A percentile compares a stretch with the other conserved stretches of the same genome.
Evolutionary conservation across 2,888 invertebrate species (phyloP).

Genomic region (Parthenolecanium corni): DNA sequence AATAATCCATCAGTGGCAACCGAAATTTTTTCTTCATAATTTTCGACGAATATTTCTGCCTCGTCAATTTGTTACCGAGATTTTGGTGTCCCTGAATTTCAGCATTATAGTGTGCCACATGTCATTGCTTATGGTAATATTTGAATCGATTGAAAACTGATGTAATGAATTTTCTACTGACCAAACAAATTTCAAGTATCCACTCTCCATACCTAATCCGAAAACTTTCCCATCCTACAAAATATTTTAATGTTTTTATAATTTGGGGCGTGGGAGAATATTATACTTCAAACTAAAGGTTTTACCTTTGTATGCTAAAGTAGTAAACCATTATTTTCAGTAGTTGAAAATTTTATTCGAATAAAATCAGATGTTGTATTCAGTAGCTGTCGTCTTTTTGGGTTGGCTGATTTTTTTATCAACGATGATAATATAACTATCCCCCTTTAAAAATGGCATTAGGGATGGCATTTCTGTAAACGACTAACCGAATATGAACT

Average conservation of each 20-base stretch:
- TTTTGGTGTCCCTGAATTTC: slow-evolving; percentile 40
- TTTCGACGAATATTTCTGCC: slow-evolving; percentile 32
- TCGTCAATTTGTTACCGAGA: slow-evolving; percentile 35
- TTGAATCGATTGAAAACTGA: slow-evolving; percentile 31
- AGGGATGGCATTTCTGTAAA: slow-evolving; percentile 53
- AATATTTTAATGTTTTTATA: slow-evolving; percentile 23
- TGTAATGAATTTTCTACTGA: slow-evolving; percentile 23
- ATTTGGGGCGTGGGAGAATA: too few species aligned
- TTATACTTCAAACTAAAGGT: too few species aligned
- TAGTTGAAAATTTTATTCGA: slow-evolving; percentile 58
- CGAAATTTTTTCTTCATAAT: slow-evolving; percentile 29
- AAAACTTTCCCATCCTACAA: slow-evolving; percentile 49
- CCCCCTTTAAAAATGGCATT: slow-evolving; percentile 56
- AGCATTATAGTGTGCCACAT: slow-evolving; percentile 53
- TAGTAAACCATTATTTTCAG: slow-evolving; percentile 52
- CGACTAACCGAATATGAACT: too few species aligned
- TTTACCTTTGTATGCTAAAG: slow-evolving; percentile 54
- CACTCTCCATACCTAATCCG: slow-evolving; percentile 57
- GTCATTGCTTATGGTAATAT: slow-evolving; percentile 47
- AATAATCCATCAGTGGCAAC: slow-evolving; percentile 38
- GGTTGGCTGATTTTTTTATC: slow-evolving; percentile 14
- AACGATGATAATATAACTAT: slow-evolving; percentile 47
- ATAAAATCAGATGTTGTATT: slow-evolving; percentile 33
- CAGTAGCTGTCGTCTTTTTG: slow-evolving; percentile 8
- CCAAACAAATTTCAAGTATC: slow-evolving; percentile 45